Base-by-base conservation (phyloP, 2,797 vertebrate genomes). In the Pipistrellus pipistrellus region DNA sequence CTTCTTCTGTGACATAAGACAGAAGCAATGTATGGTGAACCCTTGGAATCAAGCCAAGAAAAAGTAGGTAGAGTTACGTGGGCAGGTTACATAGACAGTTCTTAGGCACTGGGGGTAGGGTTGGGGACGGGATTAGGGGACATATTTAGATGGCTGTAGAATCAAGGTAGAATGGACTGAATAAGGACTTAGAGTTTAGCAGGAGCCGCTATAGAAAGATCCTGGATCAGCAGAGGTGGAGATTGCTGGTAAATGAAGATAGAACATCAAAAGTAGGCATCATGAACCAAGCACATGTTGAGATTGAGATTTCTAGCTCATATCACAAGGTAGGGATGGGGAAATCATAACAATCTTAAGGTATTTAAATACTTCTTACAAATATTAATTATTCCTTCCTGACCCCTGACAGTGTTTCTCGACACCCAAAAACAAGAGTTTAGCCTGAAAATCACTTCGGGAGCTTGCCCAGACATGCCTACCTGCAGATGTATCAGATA, bases 401-500 rank as follows among this genome's bases (percentile, higher is more conserved):
- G 38, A 85, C 7, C 38, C 11, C 25, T 73, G 69, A 48, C 32
- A 51, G 0, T 75, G 14, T 82, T 62, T 86, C 38, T 88, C 77
- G n/a, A 72, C 86, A 91, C 44, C 71, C 46, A 69, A 86, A 86
- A 86, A 8, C 38, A 75, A 57, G 38, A 64, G 23, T 46, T 86
- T 15, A 88, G 6, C 48, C 25, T 35, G 48, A 76, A 59, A 48
- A 32, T 90, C 46, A 92, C n/a, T 62, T 86, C 71, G 4, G 32
- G 66, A 57, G 73, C 71, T 89, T 48, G 32, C 48, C 12, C 32
- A 69, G 85, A 75, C 75, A 25, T 30, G 71, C 97, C 94, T 98
- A 99, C 99, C 99, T 99, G 99, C 59, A 99, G 98, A 85, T 99
- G 99, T 95, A 99, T 98, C 95, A 99, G 98, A 93, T 99, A 99